phyloP scores from a whole-genome alignment of 2,113 vertebrate species.

The Ibidorhyncha struthersii region DNA sequence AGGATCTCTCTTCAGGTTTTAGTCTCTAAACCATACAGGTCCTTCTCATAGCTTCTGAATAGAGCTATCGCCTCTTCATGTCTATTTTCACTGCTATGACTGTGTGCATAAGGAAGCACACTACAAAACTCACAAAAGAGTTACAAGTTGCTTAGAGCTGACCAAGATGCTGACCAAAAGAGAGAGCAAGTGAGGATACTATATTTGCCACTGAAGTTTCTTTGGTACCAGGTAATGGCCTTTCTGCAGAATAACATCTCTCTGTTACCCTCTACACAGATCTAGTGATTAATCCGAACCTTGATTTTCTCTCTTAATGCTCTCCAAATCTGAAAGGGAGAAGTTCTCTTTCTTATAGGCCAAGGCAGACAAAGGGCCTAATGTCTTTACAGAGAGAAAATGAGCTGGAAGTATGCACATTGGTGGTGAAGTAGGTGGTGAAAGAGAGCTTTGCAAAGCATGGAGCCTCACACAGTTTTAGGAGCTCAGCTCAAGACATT shows the following conservation, averaged over 20 bases:
- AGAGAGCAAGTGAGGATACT: background rate
- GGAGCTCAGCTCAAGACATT: background rate
- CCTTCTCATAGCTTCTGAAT: background rate
- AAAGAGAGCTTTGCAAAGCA: background rate
- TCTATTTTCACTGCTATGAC: background rate
- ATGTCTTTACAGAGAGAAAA: background rate
- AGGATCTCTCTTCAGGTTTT: background rate
- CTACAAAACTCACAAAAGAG: background rate
- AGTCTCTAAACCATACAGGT: background rate
- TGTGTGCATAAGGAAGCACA: background rate
- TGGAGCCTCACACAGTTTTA: background rate
- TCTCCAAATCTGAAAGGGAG: background rate
- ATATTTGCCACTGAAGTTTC: background rate
- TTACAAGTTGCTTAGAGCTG: background rate
- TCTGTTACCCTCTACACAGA: background rate
- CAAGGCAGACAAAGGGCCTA: background rate
- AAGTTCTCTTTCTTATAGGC: background rate
- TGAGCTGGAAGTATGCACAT: background rate
- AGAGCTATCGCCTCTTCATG: too few species aligned
- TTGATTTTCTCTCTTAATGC: rapidly evolving
- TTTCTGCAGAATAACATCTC: background rate
- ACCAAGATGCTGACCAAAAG: background rate
- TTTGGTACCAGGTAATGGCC: background rate
- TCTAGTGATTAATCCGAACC: background rate
- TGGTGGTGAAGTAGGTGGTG: background rate